Evolutionary conservation across 2,888 invertebrate genomes (phyloP).

Genomic region (Platerodrilus igneus): DNA sequence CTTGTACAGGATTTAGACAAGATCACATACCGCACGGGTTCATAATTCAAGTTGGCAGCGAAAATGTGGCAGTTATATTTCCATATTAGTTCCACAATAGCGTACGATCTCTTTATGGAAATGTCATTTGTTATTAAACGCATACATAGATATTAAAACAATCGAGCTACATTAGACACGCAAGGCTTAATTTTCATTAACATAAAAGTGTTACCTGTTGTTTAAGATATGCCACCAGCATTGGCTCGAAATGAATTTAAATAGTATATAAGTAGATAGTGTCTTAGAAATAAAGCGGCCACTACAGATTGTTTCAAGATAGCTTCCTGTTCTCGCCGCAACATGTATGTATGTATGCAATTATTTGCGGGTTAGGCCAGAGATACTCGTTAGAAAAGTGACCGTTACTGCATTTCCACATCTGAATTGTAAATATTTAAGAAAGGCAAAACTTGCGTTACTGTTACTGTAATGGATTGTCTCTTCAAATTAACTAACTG

Average conservation of each 20-base stretch:
- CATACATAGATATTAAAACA: constrained; percentile 17
- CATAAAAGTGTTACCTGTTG: constrained; percentile 21
- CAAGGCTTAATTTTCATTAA: constrained; percentile 24
- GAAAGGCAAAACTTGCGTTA: too few relatives aligned
- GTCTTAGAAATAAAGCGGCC: constrained; percentile 20
- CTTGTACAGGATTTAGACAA: constrained; percentile 11
- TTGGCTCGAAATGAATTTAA: constrained; percentile 22
- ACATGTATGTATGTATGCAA: too few relatives aligned
- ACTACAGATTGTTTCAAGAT: constrained; percentile 11
- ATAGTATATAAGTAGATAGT: constrained; percentile 1
- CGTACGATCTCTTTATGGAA: constrained; percentile 12
- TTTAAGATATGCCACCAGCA: constrained; percentile 16
- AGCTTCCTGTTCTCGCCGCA: constrained; percentile 11
- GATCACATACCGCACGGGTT: constrained; percentile 10
- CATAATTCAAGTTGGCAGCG: constrained; percentile 14
- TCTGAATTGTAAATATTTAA: too few relatives aligned
- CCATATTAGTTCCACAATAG: constrained; percentile 19
- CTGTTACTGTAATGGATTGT: too few relatives aligned
- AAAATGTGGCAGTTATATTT: constrained; percentile 15
- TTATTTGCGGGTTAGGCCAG: too few relatives aligned
- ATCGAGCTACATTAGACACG: constrained; percentile 11
- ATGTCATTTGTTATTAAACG: constrained; percentile 12
- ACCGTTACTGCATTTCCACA: too few relatives aligned
- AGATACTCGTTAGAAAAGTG: too few relatives aligned
- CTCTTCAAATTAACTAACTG: too few relatives aligned